These are phyloP conservation scores for Pseudopodoces humilis DNA, from an alignment of 2,113 vertebrate genomes.

Conservation along the genomic window DNA sequence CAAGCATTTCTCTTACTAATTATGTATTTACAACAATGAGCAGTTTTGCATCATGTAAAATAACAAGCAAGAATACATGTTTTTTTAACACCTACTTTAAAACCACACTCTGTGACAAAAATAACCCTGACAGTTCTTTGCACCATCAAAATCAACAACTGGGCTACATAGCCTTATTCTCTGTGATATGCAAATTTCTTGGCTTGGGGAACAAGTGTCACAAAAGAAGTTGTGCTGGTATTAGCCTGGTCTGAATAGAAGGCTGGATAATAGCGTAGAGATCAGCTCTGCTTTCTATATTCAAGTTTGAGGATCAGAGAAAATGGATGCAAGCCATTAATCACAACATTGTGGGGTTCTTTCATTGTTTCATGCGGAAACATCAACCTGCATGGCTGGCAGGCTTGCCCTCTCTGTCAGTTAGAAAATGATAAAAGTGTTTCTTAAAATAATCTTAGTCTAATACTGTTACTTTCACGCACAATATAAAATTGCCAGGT, in stretches of 20 bases:
- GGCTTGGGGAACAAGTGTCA: background rate
- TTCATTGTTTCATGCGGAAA: constrained; percentile 34
- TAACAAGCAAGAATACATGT: background rate
- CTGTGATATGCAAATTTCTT: constrained; percentile 57
- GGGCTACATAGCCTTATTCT: constrained; percentile 39
- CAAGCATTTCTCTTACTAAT: background rate
- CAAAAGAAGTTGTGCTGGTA: constrained; percentile 46
- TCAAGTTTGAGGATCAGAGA: constrained; percentile 48
- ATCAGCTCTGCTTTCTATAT: constrained; percentile 31
- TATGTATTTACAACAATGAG: background rate
- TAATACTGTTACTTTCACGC: constrained; percentile 34
- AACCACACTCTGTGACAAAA: background rate
- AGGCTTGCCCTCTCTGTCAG: constrained; percentile 35
- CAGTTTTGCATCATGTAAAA: background rate
- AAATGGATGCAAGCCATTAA: constrained; percentile 57
- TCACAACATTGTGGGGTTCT: constrained; percentile 26
- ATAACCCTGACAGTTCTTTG: background rate
- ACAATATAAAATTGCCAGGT: constrained; percentile 24
- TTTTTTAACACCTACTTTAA: background rate
- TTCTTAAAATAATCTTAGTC: constrained; percentile 68
- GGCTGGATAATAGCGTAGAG: background rate
- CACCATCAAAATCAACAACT: background rate
- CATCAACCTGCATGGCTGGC: constrained; percentile 15
- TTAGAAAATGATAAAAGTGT: constrained; percentile 61
- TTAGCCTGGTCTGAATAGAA: constrained; percentile 58